Base-by-base conservation (phyloP, 2,888 invertebrate genomes). In the Hypselothyrea guttata region DNA sequence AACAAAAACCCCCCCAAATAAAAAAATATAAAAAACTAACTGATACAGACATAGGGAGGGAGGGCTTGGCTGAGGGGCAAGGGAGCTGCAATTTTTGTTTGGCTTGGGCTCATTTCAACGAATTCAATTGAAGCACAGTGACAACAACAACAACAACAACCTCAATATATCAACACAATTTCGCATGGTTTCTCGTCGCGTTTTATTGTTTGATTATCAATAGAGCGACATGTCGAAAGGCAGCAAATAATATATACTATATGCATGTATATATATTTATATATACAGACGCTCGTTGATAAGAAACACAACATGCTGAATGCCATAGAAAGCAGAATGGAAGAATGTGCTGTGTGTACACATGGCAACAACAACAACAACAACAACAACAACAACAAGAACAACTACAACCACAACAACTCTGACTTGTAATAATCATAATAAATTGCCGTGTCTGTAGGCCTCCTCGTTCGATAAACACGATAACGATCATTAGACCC, bases 141-240 rank as follows among this genome's bases (percentile, higher is more conserved):
- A 49, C 55, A 61, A 67, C 47, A 59, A 31, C 22, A 44, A 11
- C 30, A 41, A 16, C 5, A 53, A 33, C 7, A 53, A 40, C 22
- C 53, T 40, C 22, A 33, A 55, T 33, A 40, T 31, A 40, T 55
- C 53, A 55, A 34, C 33, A 53, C 34, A 60, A 66, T 71, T 71
- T 71, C 35, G 60, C 69, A 60, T 69, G 69, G 60, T 61, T 70
- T 61, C 58, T 57, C 62, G 45, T 60, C 58, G 65, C 73, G 57
- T 83, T 76, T 76, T 65, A 75, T 83, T 79, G 73, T 69, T 69
- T 75, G 79, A 83, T 83, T 75, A 83, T 75, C 79, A 78, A 75
- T 72, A 62, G 68, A 65, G 38, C 47, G 47, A 30, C 9, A 8
- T 13, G 30, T 30, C 12, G 27, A 16, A 33, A 54, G 55, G 12